Evolutionary conservation across 2,797 vertebrate genomes (phyloP).

Genomic region (Percopsis omiscomaycus): DNA sequence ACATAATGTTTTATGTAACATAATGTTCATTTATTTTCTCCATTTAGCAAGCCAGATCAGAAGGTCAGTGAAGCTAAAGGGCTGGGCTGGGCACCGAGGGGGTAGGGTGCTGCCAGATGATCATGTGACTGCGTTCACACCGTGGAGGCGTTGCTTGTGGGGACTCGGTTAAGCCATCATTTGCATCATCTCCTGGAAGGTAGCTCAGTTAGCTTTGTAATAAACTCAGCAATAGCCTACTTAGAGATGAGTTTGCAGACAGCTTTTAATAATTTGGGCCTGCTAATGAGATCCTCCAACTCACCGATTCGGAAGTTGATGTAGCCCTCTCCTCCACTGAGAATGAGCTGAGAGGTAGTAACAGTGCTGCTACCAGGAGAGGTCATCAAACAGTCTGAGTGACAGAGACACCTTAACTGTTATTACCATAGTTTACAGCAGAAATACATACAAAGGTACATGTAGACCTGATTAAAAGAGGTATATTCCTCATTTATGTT

Average conservation of each 20-base stretch:
- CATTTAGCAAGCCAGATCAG: constrained; percentile 5
- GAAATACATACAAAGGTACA: constrained; percentile 1
- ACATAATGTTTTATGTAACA: not conserved
- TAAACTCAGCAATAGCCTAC: not conserved
- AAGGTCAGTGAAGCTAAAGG: constrained; percentile 57
- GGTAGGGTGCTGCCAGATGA: constrained; percentile 80
- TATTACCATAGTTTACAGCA: not conserved
- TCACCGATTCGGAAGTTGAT: constrained; percentile 86
- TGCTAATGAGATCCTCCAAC: constrained; percentile 14
- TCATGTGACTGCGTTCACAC: constrained; percentile 85
- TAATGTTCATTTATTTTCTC: not conserved
- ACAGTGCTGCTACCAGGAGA: constrained; percentile 54
- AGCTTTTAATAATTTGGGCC: not conserved
- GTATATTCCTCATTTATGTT: too few relatives aligned
- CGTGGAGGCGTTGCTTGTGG: constrained; percentile 71
- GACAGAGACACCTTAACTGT: constrained; percentile 4
- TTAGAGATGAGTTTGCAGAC: not conserved
- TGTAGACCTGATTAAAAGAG: too few relatives aligned
- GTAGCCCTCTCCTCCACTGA: constrained; percentile 87
- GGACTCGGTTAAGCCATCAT: constrained; percentile 67
- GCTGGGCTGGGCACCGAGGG: constrained; percentile 65
- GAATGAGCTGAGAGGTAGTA: constrained; percentile 74
- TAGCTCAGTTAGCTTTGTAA: constrained; percentile 4
- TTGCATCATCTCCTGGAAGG: constrained; percentile 78
- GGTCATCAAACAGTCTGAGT: constrained; percentile 72